Evolutionary conservation across 37 sponge, comb jelly and placozoan species (phyloP), one percentile per base, ranked within the genome.

Genomic region (Cladorhizidae sp.): DNA sequence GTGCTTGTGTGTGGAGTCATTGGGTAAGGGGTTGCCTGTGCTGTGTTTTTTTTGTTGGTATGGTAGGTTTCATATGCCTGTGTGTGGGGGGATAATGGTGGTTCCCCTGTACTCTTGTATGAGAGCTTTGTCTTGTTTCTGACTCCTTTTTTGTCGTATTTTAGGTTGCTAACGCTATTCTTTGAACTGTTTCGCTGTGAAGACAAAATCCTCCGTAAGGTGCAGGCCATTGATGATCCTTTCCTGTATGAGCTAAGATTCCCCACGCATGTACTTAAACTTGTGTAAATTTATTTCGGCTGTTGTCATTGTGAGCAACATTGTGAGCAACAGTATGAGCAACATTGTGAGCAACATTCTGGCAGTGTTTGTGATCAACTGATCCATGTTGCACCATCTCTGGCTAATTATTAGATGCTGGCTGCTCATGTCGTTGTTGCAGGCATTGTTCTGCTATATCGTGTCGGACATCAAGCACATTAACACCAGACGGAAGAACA

Each of bases 161-260:
- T 1, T 33, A 89, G 87, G 40, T 20, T 91, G 40, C 67, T 97
- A 72, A 90, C 91, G 80, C 80, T 97, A 42, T 97, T 91, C 64
- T 97, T 97, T 78, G 85, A 87, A 37, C 87, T 97, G 25, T 91
- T 97, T 62, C 81, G 95, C 18, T 91, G 92, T 52, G 88, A 91
- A 71, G 95, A 97, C 69, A 97, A 97, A 64, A 56, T 83, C 12
- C 81, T 97, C 25, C 71, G 97, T 58, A 85, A 57, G 62, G 92
- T 94, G 55, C 29, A 77, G 37, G n/a, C 42, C 0, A 12, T 58
- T 72, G 64, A 58, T 26, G 37, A 17, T 57, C 38, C 9, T 57
- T 40, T 40, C 52, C 21, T 3, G 12, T 9, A 3, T 50, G 35
- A 29, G 33, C 51, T 14, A 56, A 39, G 22, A 7, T 31, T 75